Percentiles rank a stretch among this genome's conserved stretches.
These are phyloP conservation scores for Meleagris gallopavo DNA, from an alignment of 2,113 vertebrate species.

Conservation along the genomic window DNA sequence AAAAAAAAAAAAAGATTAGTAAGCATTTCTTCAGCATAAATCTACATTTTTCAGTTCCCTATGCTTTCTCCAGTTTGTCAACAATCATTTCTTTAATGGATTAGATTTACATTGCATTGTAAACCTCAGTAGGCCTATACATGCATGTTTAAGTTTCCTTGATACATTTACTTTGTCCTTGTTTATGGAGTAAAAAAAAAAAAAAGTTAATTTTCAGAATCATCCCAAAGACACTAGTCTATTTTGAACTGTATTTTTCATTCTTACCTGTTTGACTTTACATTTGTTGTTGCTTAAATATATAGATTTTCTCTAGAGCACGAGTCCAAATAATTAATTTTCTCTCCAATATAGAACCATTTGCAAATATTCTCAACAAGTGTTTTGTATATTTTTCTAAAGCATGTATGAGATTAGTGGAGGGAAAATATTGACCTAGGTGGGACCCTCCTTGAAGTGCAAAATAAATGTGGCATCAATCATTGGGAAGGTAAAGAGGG, in stretches of 20 bases:
- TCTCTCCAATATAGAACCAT: neutral
- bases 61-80: neutral
- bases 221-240: neutral
- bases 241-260: neutral
- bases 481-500: too few relatives aligned
- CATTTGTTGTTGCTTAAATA: neutral
- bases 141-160: neutral
- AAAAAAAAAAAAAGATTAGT: neutral
- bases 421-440: neutral
- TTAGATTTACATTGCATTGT: neutral
- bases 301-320: neutral
- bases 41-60: neutral
- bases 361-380: neutral
- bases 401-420: neutral
- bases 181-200: neutral
- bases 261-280: neutral
- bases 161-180: neutral
- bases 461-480: neutral
- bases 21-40: neutral
- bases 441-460: neutral
- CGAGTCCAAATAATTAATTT: neutral
- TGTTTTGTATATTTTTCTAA: neutral
- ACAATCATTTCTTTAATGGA: neutral
- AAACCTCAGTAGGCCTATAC: neutral
- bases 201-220: neutral